Evolutionary conservation across 2,113 vertebrate species (phyloP).

Genomic region (Alethe castanea): DNA sequence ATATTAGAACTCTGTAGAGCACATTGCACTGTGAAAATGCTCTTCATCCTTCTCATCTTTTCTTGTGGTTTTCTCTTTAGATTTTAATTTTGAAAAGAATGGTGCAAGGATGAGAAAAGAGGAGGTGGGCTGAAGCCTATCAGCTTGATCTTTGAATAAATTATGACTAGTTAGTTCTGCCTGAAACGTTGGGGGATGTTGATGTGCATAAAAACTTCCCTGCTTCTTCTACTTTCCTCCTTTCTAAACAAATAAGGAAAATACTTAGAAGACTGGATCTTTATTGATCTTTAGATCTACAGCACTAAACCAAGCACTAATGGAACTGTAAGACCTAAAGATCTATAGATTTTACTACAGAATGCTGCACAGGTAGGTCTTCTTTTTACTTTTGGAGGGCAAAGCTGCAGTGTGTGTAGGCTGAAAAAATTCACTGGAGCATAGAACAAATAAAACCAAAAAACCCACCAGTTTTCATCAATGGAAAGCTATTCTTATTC

Average conservation of each 20-base stretch:
- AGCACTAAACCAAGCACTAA: not conserved
- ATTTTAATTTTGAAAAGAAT: constrained; percentile 59
- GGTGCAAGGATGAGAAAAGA: constrained; percentile 47
- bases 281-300: not conserved
- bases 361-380: not conserved
- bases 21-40: not conserved
- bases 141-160: constrained; percentile 48
- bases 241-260: constrained; percentile 6
- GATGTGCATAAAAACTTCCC: not conserved
- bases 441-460: not conserved
- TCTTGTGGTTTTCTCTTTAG: constrained; percentile 46
- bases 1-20: not conserved
- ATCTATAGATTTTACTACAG: not conserved
- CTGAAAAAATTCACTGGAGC: not conserved
- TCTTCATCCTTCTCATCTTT: constrained; percentile 25
- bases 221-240: not conserved
- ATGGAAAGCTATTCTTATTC: not conserved
- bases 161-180: constrained; percentile 45
- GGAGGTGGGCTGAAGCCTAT: constrained; percentile 56
- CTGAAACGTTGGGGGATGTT: not conserved
- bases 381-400: not conserved
- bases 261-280: not conserved
- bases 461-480: not conserved
- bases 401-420: not conserved
- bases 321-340: not conserved